Percentiles rank a stretch among this genome's conserved stretches.
These are phyloP conservation scores for Eospalax fontanierii DNA, from an alignment of 2,797 vertebrate genomes.

Conservation along the genomic window DNA sequence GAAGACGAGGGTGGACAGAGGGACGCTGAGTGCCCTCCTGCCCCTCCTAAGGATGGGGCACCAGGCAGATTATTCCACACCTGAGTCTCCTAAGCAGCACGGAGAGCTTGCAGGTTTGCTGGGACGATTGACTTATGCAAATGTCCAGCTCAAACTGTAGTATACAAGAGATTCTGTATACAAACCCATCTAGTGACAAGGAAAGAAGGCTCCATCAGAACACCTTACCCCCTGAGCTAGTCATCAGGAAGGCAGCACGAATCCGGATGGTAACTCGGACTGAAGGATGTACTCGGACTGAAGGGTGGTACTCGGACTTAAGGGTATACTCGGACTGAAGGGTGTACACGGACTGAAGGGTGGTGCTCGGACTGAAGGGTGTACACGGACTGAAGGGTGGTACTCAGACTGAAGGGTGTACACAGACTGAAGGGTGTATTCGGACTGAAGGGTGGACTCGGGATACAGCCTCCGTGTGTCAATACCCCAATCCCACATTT, in stretches of 20 bases:
- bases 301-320: background rate
- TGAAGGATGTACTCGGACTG: background rate
- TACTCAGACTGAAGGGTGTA: background rate
- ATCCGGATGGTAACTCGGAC: background rate
- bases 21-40: conserved; percentile 8
- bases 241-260: background rate
- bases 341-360: background rate
- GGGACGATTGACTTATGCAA: background rate
- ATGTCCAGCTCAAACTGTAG: background rate
- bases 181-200: conserved; percentile 7
- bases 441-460: background rate
- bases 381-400: background rate
- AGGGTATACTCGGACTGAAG: background rate
- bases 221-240: background rate
- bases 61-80: conserved; percentile 5
- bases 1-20: background rate
- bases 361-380: background rate
- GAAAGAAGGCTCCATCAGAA: background rate
- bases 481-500: background rate
- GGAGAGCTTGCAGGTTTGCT: conserved; percentile 47
- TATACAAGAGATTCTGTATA: background rate
- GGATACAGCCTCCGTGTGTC: background rate
- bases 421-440: too few relatives aligned
- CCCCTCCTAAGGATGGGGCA: background rate
- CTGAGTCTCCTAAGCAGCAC: conserved; percentile 34